phyloP scores from a whole-genome alignment of 1,140 invertebrate species.

The Homarus americanus region DNA sequence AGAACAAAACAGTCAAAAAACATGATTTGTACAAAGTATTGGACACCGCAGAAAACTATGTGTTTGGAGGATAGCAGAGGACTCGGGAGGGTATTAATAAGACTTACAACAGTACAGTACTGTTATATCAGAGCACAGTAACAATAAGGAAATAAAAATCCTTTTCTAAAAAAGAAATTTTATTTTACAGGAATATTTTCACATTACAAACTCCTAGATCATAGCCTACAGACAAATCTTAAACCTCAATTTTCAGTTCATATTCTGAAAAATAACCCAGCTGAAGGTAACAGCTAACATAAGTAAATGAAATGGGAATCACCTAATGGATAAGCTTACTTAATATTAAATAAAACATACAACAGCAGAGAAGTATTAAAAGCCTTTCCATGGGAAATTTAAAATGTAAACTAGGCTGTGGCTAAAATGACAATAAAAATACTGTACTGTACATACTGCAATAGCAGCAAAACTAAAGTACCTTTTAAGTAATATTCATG shows the following conservation, averaged over 20 bases:
- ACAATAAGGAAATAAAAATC: not conserved
- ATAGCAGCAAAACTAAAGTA: constrained; percentile 8
- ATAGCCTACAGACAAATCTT: constrained; percentile 67
- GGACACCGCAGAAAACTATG: too few species aligned
- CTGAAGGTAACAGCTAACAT: constrained; percentile 35
- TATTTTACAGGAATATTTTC: constrained; percentile 72
- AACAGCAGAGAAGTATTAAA: constrained; percentile 48
- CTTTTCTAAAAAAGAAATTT: constrained; percentile 63
- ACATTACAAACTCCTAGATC: constrained; percentile 68
- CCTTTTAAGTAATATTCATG: constrained; percentile 8
- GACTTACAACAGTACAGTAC: too few species aligned
- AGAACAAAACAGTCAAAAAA: too few species aligned
- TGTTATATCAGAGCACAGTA: not conserved
- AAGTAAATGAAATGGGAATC: constrained; percentile 23
- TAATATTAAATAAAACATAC: constrained; percentile 52
- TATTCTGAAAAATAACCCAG: constrained; percentile 23
- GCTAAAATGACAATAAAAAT: constrained; percentile 44
- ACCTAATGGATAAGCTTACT: constrained; percentile 43
- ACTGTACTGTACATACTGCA: constrained; percentile 43
- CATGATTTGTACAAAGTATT: too few species aligned
- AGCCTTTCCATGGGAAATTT: constrained; percentile 16
- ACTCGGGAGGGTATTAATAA: too few species aligned
- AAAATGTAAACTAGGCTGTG: constrained; percentile 8
- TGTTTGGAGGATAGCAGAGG: too few species aligned
- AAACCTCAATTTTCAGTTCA: constrained; percentile 59